phyloP scores from a whole-genome alignment of 2,113 vertebrate genomes.

The Diadophis punctatus region DNA sequence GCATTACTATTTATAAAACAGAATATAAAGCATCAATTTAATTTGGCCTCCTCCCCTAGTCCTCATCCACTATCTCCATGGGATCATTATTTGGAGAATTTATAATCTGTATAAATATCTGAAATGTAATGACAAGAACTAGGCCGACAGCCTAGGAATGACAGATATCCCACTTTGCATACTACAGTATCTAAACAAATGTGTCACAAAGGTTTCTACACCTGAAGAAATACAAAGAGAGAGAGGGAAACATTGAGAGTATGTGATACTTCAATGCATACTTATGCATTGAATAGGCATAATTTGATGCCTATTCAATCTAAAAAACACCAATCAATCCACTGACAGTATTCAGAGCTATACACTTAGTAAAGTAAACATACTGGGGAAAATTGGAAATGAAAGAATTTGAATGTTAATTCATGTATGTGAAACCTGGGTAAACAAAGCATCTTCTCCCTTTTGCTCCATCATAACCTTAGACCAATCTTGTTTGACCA shows the following conservation, averaged over 20 bases:
- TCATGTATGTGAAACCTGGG: background rate
- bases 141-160: conserved; percentile 15
- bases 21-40: background rate
- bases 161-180: background rate
- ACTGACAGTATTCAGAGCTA: background rate
- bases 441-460: background rate
- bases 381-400: background rate
- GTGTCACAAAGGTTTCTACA: background rate
- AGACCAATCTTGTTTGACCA: background rate
- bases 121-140: conserved; percentile 6
- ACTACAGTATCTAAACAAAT: conserved; percentile 19
- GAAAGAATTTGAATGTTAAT: background rate
- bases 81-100: background rate
- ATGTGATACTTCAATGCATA: background rate
- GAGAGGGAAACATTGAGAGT: background rate
- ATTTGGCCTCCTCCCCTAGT: background rate
- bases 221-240: background rate
- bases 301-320: conserved; percentile 1
- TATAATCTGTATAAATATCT: conserved; percentile 22
- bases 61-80: fast-evolving
- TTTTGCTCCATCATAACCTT: background rate
- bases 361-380: background rate
- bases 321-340: background rate
- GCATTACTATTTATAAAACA: background rate
- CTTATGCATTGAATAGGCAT: background rate